A percentile compares a stretch with the other conserved stretches of the same genome.
Evolutionary conservation across 2,113 vertebrate genomes (phyloP).

Genomic region (Phaetusa simplex): DNA sequence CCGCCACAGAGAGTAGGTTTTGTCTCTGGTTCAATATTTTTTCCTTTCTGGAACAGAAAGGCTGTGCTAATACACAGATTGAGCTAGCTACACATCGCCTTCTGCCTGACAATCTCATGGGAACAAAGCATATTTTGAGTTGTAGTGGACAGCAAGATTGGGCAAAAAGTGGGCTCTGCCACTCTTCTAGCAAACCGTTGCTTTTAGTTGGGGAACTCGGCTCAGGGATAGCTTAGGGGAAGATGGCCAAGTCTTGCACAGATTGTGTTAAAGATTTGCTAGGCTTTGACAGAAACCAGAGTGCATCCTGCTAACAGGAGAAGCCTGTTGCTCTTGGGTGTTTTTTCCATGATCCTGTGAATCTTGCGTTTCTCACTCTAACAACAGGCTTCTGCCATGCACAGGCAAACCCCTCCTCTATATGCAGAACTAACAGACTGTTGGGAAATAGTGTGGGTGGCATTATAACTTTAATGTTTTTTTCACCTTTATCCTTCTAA

Average conservation of each 20-base stretch:
- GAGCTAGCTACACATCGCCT: background rate
- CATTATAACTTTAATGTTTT: background rate
- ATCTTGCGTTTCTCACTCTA: background rate
- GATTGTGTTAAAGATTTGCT: background rate
- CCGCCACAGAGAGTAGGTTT: background rate
- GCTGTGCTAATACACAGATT: background rate
- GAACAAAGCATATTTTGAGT: background rate
- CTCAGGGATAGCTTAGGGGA: background rate
- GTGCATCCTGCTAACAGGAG: background rate
- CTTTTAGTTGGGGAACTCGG: background rate
- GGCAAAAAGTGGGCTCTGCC: background rate
- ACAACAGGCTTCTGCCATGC: background rate
- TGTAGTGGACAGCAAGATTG: background rate
- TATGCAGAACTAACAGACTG: background rate
- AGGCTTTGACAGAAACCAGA: background rate
- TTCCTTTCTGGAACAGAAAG: background rate
- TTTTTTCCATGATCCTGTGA: background rate
- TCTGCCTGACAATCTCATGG: background rate
- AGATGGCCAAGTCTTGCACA: background rate
- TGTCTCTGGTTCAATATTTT: background rate
- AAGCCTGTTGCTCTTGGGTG: background rate
- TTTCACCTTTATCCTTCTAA: slow-evolving; percentile 4
- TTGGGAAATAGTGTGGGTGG: background rate
- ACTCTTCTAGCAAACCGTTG: background rate
- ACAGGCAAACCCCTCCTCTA: background rate